Evolutionary conservation across 2,113 vertebrate genomes (phyloP).

Genomic region (Anas platyrhynchos): DNA sequence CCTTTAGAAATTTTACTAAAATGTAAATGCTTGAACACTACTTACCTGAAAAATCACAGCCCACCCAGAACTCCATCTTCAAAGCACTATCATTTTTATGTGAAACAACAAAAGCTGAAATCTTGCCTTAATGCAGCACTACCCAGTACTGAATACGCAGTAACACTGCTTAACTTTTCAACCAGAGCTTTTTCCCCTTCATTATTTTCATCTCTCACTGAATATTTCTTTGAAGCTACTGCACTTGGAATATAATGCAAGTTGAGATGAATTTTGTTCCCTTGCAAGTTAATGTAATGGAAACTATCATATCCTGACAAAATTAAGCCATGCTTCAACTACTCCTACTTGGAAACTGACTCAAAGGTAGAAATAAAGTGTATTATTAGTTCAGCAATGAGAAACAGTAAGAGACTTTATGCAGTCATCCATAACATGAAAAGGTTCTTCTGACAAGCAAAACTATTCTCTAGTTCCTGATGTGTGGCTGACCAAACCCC

Average conservation of each 20-base stretch:
- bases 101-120: not conserved
- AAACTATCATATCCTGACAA: constrained; percentile 26
- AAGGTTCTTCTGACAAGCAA: constrained; percentile 5
- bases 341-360: constrained; percentile 20
- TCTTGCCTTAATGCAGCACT: not conserved
- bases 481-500: not conserved
- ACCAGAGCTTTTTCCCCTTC: not conserved
- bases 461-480: not conserved
- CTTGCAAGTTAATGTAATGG: constrained; percentile 40
- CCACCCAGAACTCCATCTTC: not conserved
- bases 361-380: constrained; percentile 37
- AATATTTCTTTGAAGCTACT: constrained; percentile 1
- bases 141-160: not conserved
- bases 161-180: not conserved
- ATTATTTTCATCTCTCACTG: not conserved
- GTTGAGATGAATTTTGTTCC: constrained; percentile 19
- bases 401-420: constrained; percentile 25
- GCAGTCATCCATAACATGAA: constrained; percentile 2
- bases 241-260: not conserved
- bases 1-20: not conserved
- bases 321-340: constrained; percentile 50
- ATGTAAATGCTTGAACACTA: not conserved
- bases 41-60: not conserved
- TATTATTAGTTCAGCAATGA: constrained; percentile 31
- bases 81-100: not conserved